A percentile compares a stretch with the other conserved stretches of the same genome.
phyloP scores from a whole-genome alignment of 2,888 invertebrate genomes.

The Scrobipalpa atriplicella region DNA sequence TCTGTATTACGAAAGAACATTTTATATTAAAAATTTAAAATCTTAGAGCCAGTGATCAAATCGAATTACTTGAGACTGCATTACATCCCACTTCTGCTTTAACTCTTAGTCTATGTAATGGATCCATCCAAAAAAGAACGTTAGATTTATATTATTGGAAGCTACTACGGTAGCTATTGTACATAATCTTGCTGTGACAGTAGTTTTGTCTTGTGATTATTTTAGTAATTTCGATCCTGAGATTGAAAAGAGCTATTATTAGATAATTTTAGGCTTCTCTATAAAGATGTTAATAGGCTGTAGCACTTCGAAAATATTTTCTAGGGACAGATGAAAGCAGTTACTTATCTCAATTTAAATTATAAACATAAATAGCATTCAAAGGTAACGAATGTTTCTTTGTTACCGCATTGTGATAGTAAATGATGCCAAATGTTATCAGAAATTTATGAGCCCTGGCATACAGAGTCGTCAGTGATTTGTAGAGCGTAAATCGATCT shows the following conservation, averaged over 20 bases:
- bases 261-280: conserved; percentile 6
- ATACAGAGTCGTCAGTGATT: neutral
- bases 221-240: conserved; percentile 26
- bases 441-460: neutral
- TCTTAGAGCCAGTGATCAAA: conserved; percentile 65
- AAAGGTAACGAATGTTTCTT: neutral
- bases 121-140: conserved; percentile 70
- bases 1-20: conserved; percentile 37
- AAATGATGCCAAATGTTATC: conserved; percentile 29
- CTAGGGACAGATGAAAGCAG: neutral
- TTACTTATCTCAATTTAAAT: neutral
- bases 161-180: conserved; percentile 25
- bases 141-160: conserved; percentile 51
- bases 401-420: conserved; percentile 27
- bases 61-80: conserved; percentile 60
- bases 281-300: conserved; percentile 15
- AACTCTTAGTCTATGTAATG: conserved; percentile 57
- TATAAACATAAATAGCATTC: neutral
- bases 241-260: conserved; percentile 16
- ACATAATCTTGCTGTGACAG: conserved; percentile 49
- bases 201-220: conserved; percentile 53
- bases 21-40: conserved; percentile 6
- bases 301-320: conserved; percentile 3
- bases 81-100: conserved; percentile 61
- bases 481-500: too few species aligned